Percentiles rank a stretch among this genome's conserved stretches.
Conservation (phyloP, 1,140 invertebrate genomes). For the Drosophila guanche region DNA sequence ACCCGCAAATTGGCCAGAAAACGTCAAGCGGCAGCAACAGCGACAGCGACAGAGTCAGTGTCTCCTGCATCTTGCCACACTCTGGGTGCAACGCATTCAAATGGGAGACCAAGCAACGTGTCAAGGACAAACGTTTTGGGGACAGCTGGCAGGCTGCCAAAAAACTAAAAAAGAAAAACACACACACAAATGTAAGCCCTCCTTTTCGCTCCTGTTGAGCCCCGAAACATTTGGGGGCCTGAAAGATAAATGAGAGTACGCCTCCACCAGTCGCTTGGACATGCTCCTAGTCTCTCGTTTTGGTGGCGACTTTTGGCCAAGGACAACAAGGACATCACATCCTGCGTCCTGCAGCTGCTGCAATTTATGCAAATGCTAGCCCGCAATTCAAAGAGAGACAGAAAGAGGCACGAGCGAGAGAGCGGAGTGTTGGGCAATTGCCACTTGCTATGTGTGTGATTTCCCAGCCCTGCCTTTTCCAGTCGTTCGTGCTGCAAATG, state of each 20-base stretch:
- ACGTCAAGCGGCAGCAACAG: not conserved
- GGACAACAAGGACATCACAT: conserved; percentile 61
- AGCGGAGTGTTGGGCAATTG: conserved; percentile 56
- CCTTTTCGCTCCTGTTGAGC: conserved; percentile 33
- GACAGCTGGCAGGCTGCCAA: conserved; percentile 54
- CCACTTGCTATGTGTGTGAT: conserved; percentile 55
- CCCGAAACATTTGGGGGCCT: conserved; percentile 34
- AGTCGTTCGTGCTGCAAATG: conserved; percentile 55
- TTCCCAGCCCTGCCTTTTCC: conserved; percentile 20
- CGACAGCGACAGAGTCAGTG: too few species aligned
- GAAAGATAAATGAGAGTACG: conserved; percentile 61
- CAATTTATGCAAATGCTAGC: conserved; percentile 69
- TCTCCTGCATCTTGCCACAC: too few species aligned
- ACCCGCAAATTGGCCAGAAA: conserved; percentile 60
- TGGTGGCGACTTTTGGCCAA: conserved; percentile 52
- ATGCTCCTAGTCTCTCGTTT: not conserved
- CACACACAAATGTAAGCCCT: not conserved
- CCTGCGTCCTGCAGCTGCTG: conserved; percentile 30
- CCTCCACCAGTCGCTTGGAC: conserved; percentile 15
- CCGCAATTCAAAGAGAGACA: conserved; percentile 16
- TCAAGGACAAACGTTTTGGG: conserved; percentile 67
- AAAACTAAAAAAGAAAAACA: conserved; percentile 7
- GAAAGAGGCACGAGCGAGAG: not conserved
- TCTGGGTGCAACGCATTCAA: conserved; percentile 12
- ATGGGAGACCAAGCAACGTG: conserved; percentile 25